These are phyloP conservation scores for Tympanuchus pallidicinctus DNA, from an alignment of 2,113 vertebrate genomes.

Conservation along the genomic window DNA sequence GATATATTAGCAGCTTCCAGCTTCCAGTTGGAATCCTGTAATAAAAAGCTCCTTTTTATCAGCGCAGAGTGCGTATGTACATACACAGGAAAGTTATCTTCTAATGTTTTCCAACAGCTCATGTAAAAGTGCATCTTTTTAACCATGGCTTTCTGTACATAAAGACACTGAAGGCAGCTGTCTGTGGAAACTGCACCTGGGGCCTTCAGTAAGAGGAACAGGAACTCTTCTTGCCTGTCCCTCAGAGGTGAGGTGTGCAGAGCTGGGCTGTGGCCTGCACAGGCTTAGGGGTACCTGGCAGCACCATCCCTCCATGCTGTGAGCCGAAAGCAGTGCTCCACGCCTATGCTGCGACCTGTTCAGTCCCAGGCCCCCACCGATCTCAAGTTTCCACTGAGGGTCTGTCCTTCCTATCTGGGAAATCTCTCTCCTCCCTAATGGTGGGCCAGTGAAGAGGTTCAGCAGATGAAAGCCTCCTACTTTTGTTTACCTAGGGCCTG, in stretches of 20 bases:
- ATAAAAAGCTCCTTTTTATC: constrained; percentile 45
- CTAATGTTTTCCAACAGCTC: constrained; percentile 56
- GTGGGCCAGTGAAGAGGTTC: not conserved
- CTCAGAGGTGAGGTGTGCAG: not conserved
- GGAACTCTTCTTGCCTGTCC: not conserved
- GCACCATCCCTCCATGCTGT: not conserved
- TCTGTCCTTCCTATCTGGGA: not conserved
- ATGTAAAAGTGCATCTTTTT: not conserved
- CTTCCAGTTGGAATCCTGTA: constrained; percentile 46
- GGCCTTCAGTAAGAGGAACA: not conserved
- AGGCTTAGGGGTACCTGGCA: not conserved
- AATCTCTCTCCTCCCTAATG: not conserved
- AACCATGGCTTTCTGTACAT: not conserved
- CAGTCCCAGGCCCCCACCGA: not conserved
- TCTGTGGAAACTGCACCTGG: not conserved
- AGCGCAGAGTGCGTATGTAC: not conserved
- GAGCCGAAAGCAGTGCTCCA: not conserved
- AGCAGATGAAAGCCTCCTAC: constrained; percentile 42
- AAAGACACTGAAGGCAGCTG: not conserved
- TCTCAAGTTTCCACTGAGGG: not conserved
- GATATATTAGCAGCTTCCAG: constrained; percentile 49
- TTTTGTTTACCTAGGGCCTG: constrained; percentile 38
- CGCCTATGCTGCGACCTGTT: not conserved
- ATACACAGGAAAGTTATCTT: constrained; percentile 38
- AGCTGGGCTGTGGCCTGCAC: not conserved